Percentiles rank a stretch among this genome's conserved stretches.
Evolutionary conservation across 2,113 vertebrate species (phyloP).

Genomic region (Sciurus niger): DNA sequence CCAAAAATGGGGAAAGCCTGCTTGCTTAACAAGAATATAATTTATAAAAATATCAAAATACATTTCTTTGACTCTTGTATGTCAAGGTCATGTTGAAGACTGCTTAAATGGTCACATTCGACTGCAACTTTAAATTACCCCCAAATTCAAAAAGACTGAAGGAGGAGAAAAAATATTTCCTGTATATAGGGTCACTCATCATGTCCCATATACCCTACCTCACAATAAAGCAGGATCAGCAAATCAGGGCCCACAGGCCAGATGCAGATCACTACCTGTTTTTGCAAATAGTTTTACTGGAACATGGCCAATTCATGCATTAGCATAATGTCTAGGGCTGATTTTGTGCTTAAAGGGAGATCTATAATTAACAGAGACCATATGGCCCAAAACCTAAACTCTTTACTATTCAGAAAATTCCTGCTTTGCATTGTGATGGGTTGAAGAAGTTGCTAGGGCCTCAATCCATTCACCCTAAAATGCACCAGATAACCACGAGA

Average conservation of each 20-base stretch:
- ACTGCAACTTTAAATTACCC: not conserved
- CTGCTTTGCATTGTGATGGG: not conserved
- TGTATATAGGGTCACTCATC: not conserved
- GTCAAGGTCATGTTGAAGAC: not conserved
- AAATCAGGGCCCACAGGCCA: not conserved
- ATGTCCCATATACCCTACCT: not conserved
- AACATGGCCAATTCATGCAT: not conserved
- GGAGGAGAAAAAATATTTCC: not conserved
- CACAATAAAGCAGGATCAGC: not conserved
- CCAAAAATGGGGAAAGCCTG: not conserved
- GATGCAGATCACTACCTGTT: not conserved
- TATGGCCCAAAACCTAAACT: not conserved
- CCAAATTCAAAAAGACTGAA: not conserved
- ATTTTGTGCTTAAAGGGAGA: not conserved
- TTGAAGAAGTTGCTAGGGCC: not conserved
- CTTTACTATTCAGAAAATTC: not conserved
- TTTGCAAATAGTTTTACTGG: not conserved
- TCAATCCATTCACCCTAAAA: not conserved
- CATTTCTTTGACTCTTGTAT: not conserved
- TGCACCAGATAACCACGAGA: not conserved
- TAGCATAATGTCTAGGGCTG: not conserved
- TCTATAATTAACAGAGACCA: not conserved
- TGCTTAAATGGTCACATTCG: not conserved
- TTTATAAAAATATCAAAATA: not conserved
- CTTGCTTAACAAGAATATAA: conserved; percentile 23